Conservation (phyloP, 2,113 vertebrate genomes). For the Psilopsiagon aurifrons region DNA sequence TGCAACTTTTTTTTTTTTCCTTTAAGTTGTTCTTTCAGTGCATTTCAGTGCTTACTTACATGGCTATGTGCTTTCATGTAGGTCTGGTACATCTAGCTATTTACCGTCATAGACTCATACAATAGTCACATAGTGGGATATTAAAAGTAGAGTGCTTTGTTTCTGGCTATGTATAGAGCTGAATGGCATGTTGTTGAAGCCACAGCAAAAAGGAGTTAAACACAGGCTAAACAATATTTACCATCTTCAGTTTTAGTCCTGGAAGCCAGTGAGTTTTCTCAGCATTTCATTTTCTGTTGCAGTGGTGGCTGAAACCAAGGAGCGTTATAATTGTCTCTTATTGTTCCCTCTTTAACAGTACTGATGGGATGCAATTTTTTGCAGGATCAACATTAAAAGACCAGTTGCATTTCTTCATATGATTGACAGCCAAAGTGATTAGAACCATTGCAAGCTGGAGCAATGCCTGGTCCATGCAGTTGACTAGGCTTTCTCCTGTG, state of each 20-base stretch:
- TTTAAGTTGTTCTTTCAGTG: not conserved
- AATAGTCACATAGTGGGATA: not conserved
- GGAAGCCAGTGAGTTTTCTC: not conserved
- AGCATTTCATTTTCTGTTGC: not conserved
- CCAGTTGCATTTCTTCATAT: not conserved
- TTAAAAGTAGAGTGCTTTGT: not conserved
- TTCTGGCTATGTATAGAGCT: not conserved
- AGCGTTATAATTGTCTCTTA: not conserved
- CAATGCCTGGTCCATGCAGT: not conserved
- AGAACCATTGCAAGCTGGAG: not conserved
- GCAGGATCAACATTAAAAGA: not conserved
- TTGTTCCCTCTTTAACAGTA: not conserved
- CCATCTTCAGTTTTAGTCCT: not conserved
- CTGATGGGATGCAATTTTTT: fast-evolving
- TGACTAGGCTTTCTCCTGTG: not conserved
- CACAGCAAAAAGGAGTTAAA: not conserved
- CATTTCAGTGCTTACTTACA: not conserved
- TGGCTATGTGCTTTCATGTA: not conserved
- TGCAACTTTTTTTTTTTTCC: not conserved
- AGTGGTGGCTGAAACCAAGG: not conserved
- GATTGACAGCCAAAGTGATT: not conserved
- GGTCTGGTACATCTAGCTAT: not conserved
- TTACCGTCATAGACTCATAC: not conserved
- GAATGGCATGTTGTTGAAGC: not conserved
- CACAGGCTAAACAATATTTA: not conserved